phyloP scores from a whole-genome alignment of 2,797 vertebrate genomes.

The Chromis chromis region DNA sequence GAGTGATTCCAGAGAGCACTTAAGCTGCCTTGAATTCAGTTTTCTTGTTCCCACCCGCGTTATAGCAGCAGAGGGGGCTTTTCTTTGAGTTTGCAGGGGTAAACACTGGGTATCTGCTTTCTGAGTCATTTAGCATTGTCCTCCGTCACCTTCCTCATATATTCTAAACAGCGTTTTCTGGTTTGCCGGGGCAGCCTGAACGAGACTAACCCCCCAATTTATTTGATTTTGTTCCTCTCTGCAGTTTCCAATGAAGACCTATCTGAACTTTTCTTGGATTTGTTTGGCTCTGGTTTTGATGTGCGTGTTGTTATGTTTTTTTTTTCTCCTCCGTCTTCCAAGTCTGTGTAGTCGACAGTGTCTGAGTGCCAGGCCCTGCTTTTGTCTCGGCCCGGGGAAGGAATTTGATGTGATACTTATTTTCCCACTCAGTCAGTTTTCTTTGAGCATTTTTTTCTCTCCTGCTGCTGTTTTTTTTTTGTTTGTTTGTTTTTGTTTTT shows the following conservation, averaged over 20 bases:
- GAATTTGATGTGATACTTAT: conserved; percentile 75
- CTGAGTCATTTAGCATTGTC: conserved; percentile 75
- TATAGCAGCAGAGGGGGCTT: conserved; percentile 71
- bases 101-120: conserved; percentile 79
- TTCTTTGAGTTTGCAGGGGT: conserved; percentile 69
- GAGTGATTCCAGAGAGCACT: conserved; percentile 83
- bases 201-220: conserved; percentile 77
- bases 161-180: conserved; percentile 75
- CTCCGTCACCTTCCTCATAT: conserved; percentile 68
- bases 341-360: conserved; percentile 69
- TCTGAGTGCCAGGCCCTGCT: conserved; percentile 67
- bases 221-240: conserved; percentile 81
- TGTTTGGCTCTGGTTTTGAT: conserved; percentile 75
- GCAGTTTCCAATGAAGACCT: conserved; percentile 74
- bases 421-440: conserved; percentile 70
- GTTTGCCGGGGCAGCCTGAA: conserved; percentile 77
- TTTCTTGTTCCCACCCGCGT: conserved; percentile 68
- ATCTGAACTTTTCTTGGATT: conserved; percentile 79
- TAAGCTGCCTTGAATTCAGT: conserved; percentile 79
- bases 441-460: conserved; percentile 49
- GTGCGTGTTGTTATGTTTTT: conserved; percentile 70
- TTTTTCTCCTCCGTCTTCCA: conserved; percentile 63
- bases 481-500: conserved; percentile 43
- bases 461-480: conserved; percentile 33
- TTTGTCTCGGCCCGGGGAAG: conserved; percentile 73